Conservation (phyloP, 2,888 invertebrate genomes). For the Xestoiulus laeticollis region DNA sequence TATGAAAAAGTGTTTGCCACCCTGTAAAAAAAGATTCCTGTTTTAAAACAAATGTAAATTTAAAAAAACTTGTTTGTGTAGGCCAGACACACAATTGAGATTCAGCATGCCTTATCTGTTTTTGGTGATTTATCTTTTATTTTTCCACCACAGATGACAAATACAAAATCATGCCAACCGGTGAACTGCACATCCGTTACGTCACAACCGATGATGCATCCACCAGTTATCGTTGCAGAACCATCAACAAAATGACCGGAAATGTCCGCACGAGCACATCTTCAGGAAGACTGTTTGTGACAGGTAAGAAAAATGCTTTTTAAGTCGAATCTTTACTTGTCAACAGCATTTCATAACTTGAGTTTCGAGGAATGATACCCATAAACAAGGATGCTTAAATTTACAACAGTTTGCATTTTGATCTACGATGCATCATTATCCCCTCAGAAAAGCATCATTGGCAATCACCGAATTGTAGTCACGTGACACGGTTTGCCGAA, state of each 20-base stretch:
- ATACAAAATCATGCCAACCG: conserved; percentile 53
- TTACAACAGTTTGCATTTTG: no score
- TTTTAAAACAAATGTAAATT: no score
- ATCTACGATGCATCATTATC: no score
- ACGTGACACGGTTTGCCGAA: not conserved
- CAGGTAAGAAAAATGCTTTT: conserved; percentile 36
- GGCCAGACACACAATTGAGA: no score
- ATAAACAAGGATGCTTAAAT: no score
- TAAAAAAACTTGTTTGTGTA: no score
- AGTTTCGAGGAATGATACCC: no score
- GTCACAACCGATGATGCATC: conserved; percentile 49
- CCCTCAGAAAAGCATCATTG: no score
- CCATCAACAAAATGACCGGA: conserved; percentile 52
- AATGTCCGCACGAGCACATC: conserved; percentile 51
- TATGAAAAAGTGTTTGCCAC: no score
- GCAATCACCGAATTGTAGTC: not conserved
- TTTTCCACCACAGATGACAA: conserved; percentile 45
- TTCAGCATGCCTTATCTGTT: no score
- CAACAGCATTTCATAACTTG: not conserved
- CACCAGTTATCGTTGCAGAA: conserved; percentile 52
- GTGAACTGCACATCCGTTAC: conserved; percentile 53
- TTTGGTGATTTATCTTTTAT: not conserved
- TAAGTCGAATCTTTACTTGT: not conserved
- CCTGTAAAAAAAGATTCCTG: no score
- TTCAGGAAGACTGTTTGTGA: conserved; percentile 52